A percentile compares a stretch with the other conserved stretches of the same genome.
These are phyloP conservation scores for Drosophila parthenogenetica DNA, from an alignment of 2,888 invertebrate species.

Conservation along the genomic window DNA sequence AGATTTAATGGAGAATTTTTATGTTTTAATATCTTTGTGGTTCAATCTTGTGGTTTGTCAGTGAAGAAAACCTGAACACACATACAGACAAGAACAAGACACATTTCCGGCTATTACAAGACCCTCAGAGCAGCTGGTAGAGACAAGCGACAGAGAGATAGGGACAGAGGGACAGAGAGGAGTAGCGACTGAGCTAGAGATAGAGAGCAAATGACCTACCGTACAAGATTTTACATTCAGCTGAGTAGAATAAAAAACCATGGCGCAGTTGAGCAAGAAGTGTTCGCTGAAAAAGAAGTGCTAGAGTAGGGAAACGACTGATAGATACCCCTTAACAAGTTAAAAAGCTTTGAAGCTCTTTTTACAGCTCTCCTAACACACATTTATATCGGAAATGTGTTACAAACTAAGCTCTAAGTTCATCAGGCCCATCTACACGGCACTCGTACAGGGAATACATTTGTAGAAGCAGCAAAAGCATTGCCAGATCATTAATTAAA, in stretches of 20 bases:
- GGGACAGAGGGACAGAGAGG: not conserved
- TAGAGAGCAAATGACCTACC: slow-evolving; percentile 50
- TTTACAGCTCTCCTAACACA: not conserved
- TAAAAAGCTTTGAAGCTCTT: too few species aligned
- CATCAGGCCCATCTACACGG: not conserved
- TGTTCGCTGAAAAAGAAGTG: slow-evolving; percentile 8
- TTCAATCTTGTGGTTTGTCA: slow-evolving; percentile 37
- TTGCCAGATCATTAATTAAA: slow-evolving; percentile 77
- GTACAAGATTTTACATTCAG: slow-evolving; percentile 60
- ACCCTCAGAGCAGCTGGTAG: not conserved
- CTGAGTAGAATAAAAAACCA: slow-evolving; percentile 41
- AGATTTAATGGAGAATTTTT: slow-evolving; percentile 25
- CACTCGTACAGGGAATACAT: slow-evolving; percentile 31
- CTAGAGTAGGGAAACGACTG: not conserved
- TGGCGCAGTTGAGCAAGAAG: slow-evolving; percentile 43
- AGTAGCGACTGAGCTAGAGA: not conserved
- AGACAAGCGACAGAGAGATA: not conserved
- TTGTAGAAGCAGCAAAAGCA: slow-evolving; percentile 39
- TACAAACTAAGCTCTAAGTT: not conserved
- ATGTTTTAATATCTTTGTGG: slow-evolving; percentile 42
- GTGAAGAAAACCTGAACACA: not conserved
- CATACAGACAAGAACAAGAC: slow-evolving; percentile 43
- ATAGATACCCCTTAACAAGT: slow-evolving; percentile 13
- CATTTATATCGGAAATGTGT: not conserved
- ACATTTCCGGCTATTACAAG: slow-evolving; percentile 72